Percentiles rank a stretch among this genome's conserved stretches.
These are phyloP conservation scores for Sparus aurata DNA, from an alignment of 2,797 vertebrate genomes.

Conservation along the genomic window DNA sequence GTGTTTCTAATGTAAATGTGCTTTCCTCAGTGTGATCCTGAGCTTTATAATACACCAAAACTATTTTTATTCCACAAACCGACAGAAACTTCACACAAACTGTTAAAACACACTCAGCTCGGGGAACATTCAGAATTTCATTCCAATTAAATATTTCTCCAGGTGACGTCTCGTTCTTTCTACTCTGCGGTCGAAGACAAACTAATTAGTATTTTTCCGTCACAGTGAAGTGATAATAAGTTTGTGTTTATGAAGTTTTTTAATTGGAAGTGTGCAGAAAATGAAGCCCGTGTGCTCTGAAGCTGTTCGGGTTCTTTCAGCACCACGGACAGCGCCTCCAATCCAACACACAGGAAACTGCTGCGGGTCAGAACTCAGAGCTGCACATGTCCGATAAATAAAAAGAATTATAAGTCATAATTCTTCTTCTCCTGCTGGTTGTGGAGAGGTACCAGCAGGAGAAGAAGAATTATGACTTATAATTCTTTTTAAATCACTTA, in stretches of 20 bases:
- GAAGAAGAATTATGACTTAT: too few relatives aligned
- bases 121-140: neutral
- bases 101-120: neutral
- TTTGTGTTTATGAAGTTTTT: neutral
- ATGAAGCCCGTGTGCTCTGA: neutral
- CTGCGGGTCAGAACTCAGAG: neutral
- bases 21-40: too few relatives aligned
- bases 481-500: too few relatives aligned
- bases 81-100: neutral
- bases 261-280: neutral
- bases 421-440: too few relatives aligned
- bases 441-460: too few relatives aligned
- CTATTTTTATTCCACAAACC: neutral
- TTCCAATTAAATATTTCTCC: neutral
- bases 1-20: too few relatives aligned
- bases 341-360: neutral
- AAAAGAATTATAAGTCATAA: too few relatives aligned
- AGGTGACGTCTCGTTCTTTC: neutral
- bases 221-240: neutral
- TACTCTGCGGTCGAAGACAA: neutral
- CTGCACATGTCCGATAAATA: too few relatives aligned
- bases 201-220: slow-evolving; percentile 2
- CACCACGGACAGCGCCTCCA: neutral
- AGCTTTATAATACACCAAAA: neutral
- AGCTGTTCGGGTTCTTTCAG: neutral